Conservation (phyloP, 2,888 invertebrate genomes). For the Yponomeuta sedellus region DNA sequence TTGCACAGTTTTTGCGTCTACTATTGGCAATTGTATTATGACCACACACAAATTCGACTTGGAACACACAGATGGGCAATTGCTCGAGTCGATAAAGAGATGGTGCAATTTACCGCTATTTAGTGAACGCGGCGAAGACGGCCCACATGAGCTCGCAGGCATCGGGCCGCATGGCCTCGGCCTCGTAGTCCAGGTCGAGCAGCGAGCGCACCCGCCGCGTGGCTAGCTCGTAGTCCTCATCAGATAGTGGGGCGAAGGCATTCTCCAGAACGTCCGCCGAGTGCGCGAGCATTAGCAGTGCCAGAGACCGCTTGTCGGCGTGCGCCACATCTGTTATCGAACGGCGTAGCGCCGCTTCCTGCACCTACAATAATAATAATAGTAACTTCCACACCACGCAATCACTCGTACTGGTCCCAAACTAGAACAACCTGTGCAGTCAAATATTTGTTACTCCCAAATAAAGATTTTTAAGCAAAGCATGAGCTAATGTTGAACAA, state of each 20-base stretch:
- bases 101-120: conserved; percentile 79
- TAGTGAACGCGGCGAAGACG: conserved; percentile 98
- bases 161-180: conserved; percentile 93
- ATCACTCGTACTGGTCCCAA: too few species aligned
- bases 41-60: conserved; percentile 1
- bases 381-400: too few species aligned
- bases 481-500: background rate
- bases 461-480: background rate
- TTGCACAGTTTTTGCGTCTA: background rate
- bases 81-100: background rate
- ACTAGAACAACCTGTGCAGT: too few species aligned
- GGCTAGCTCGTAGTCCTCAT: conserved; percentile 98
- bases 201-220: conserved; percentile 97
- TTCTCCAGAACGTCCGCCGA: conserved; percentile 99
- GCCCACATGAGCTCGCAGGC: conserved; percentile 98
- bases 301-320: conserved; percentile 96
- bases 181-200: conserved; percentile 97
- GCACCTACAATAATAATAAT: conserved; percentile 91
- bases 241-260: conserved; percentile 97
- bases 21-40: background rate
- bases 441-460: background rate
- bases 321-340: conserved; percentile 98
- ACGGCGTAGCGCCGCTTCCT: conserved; percentile 96
- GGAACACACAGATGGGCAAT: background rate
- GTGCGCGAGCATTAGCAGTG: conserved; percentile 96